These are phyloP conservation scores for Aphidius ervi DNA, from an alignment of 1,140 invertebrate genomes.

Conservation along the genomic window DNA sequence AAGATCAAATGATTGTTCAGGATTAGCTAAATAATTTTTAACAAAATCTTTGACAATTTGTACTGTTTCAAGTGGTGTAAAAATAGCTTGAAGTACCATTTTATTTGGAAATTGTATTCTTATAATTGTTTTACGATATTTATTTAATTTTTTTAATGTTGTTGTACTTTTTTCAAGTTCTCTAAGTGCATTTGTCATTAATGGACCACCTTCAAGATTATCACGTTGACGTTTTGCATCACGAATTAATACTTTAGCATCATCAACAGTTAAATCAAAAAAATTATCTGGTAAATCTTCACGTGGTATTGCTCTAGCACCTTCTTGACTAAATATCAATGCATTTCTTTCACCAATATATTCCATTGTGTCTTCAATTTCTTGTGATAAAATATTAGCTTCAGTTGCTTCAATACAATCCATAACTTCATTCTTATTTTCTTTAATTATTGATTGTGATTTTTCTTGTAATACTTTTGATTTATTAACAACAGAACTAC, in stretches of 20 bases:
- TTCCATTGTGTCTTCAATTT: conserved; percentile 33
- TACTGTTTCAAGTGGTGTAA: conserved; percentile 67
- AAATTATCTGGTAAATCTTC: conserved; percentile 77
- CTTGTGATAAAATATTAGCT: conserved; percentile 8
- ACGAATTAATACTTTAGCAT: conserved; percentile 67
- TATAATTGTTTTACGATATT: conserved; percentile 70
- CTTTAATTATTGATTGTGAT: background rate
- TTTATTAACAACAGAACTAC: background rate
- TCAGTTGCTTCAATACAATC: too few species aligned
- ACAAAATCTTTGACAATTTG: conserved; percentile 67
- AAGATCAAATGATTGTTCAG: conserved; percentile 63
- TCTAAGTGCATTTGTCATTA: conserved; percentile 63
- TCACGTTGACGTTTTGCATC: conserved; percentile 64
- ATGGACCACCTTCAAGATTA: conserved; percentile 61
- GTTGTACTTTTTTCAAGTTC: conserved; percentile 60
- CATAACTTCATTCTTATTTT: too few species aligned
- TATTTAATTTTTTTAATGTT: conserved; percentile 57
- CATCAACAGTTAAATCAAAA: conserved; percentile 75
- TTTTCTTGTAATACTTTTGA: too few species aligned
- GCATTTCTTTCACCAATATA: conserved; percentile 61
- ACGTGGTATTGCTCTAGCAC: conserved; percentile 49
- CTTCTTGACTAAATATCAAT: conserved; percentile 64
- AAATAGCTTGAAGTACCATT: conserved; percentile 74
- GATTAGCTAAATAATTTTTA: conserved; percentile 60
- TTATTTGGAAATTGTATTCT: conserved; percentile 78